phyloP scores from a whole-genome alignment of 1,140 invertebrate species.

The Plectus sambesii region DNA sequence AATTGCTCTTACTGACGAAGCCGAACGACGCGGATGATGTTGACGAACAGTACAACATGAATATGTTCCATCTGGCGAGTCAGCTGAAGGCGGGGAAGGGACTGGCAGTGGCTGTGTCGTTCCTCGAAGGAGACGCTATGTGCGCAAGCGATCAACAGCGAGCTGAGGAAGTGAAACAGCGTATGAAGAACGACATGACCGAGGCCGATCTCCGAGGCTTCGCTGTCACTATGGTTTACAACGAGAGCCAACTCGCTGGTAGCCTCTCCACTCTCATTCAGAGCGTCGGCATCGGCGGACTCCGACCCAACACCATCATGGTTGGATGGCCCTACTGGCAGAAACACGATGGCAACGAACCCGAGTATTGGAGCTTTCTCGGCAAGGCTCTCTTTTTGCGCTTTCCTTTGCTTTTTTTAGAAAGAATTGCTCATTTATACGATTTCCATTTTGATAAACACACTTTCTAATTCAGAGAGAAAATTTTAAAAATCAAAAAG shows the following conservation, averaged over 20 bases:
- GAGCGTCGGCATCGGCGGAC: conserved; percentile 86
- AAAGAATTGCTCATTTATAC: too few species aligned
- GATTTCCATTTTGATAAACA: too few species aligned
- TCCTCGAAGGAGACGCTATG: conserved; percentile 59
- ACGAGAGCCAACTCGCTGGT: conserved; percentile 57
- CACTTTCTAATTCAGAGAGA: too few species aligned
- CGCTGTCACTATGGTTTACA: conserved; percentile 38
- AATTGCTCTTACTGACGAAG: conserved; percentile 43
- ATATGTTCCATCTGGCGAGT: conserved; percentile 38
- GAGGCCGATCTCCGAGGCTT: conserved; percentile 33
- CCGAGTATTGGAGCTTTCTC: too few species aligned
- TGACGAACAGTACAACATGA: conserved; percentile 37
- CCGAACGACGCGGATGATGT: conserved; percentile 38
- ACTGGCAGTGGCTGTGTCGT: conserved; percentile 78
- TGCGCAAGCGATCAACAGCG: conserved; percentile 24
- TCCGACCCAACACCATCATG: conserved; percentile 96
- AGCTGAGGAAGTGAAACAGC: conserved; percentile 31
- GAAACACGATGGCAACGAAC: too few species aligned
- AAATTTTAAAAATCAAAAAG: too few species aligned
- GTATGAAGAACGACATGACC: conserved; percentile 41
- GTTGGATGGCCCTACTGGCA: conserved; percentile 95
- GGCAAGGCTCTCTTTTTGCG: too few species aligned
- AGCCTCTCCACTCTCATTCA: conserved; percentile 59
- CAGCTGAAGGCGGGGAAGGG: conserved; percentile 55
- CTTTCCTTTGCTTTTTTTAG: too few species aligned